Base-by-base conservation (phyloP, 1,140 invertebrate species). In the Lucilia cuprina region DNA sequence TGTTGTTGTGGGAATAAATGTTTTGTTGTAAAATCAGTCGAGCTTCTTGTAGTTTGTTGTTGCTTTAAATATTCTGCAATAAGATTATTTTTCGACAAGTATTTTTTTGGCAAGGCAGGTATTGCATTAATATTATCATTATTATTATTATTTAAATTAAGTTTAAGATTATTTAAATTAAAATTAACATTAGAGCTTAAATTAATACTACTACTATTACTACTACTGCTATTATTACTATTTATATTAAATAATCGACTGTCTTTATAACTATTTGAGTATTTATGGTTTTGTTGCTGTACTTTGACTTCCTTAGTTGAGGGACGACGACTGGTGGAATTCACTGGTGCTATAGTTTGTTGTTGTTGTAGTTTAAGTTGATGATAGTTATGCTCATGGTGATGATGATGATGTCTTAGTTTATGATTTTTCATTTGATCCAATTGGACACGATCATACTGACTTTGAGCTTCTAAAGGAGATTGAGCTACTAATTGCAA, bases 101-200 rank as follows among this genome's bases (percentile, higher is more conserved):
- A 90, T 88, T 90, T 90, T 90, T 90, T 90, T 90, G 89, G 89
- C 89, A 90, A 90, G 89, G 89, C 89, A 90, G 89, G 89, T 90
- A 90, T 90, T 90, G 89, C 89, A 89, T 84, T 84, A 86, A 75
- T 17, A 85, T 85, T 82, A 82, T n/a, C n/a, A 83, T 88, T 88
- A 90, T 88, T 87, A 88, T 86, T 85, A 86, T 87, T 88, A 86
- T 74, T 30, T 30, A 30, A 30, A 65, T 74, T 86, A 89, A 41
- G 34, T 35, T 87, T 89, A 88, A 88, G 85, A 88, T 85, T 87
- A 89, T 84, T 86, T 85, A 10, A 35, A 83, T 85, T 83, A 75
- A 70, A n/a, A 77, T 82, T 75, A 41, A 14, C 77, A 82, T 75
- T 77, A 77, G 50, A 14, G 4, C 13, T 55, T 55, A 55, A 55